Evolutionary conservation across 2,113 vertebrate genomes (phyloP).

Genomic region (Chauna torquata): DNA sequence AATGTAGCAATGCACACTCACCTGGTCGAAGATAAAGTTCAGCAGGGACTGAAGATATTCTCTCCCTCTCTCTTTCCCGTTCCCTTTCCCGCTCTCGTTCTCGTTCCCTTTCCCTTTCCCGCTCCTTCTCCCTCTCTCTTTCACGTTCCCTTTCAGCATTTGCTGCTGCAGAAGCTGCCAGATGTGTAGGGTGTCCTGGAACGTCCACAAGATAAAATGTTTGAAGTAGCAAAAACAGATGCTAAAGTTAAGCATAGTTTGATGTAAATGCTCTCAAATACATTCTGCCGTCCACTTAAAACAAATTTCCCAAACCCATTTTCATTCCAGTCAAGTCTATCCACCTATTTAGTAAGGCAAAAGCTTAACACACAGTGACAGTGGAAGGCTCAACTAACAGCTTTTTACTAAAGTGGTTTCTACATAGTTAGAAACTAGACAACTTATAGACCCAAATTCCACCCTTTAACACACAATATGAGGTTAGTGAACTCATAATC

Average conservation of each 20-base stretch:
- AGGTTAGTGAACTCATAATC: not conserved
- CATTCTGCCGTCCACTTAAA: not conserved
- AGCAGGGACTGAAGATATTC: slow-evolving; percentile 67
- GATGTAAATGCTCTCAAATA: not conserved
- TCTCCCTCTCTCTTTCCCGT: slow-evolving; percentile 75
- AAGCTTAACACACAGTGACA: not conserved
- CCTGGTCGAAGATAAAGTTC: slow-evolving; percentile 82
- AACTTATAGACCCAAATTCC: not conserved
- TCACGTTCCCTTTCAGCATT: slow-evolving; percentile 83
- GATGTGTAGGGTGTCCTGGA: slow-evolving; percentile 87
- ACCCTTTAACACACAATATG: not conserved
- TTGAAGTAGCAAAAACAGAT: not conserved
- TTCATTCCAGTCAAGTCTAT: not conserved
- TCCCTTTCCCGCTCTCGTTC: slow-evolving; percentile 73
- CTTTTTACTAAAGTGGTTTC: not conserved
- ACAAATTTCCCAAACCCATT: not conserved
- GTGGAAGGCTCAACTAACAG: not conserved
- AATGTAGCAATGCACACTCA: not conserved
- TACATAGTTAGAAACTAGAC: not conserved
- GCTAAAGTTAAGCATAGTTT: not conserved
- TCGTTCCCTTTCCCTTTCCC: slow-evolving; percentile 74
- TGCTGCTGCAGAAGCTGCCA: slow-evolving; percentile 82
- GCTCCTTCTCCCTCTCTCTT: slow-evolving; percentile 76
- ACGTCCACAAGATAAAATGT: not conserved
- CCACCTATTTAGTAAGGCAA: not conserved